Percentiles rank a stretch among this genome's conserved stretches.
phyloP scores from a whole-genome alignment of 92 coral and sea anemone genomes.

The Phenganax subtilis region DNA sequence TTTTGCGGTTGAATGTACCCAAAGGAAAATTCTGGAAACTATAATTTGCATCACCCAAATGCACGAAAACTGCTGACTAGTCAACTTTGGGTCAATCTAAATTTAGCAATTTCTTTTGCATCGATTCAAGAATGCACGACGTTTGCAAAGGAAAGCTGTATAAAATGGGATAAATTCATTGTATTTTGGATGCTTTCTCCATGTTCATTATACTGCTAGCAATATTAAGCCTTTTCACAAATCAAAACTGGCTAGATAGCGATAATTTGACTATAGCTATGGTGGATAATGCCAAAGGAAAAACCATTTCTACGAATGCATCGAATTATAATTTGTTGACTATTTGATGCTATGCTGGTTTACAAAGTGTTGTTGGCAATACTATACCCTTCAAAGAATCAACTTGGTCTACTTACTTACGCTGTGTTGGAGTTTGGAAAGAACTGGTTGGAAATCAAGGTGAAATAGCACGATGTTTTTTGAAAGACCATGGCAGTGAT shows the following conservation, averaged over 20 bases:
- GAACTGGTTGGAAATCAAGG: slow-evolving; percentile 21
- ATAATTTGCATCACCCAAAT: slow-evolving; percentile 10
- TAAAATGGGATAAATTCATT: too few relatives aligned
- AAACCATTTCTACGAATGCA: neutral
- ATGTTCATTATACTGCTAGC: too few relatives aligned
- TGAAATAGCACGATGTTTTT: slow-evolving; percentile 27
- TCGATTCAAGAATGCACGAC: too few relatives aligned
- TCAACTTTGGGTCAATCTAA: slow-evolving; percentile 4
- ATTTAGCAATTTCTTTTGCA: neutral
- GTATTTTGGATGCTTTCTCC: too few relatives aligned
- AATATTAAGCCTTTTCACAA: too few relatives aligned
- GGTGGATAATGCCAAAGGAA: slow-evolving; percentile 6
- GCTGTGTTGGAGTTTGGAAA: slow-evolving; percentile 40
- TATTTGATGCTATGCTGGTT: slow-evolving; percentile 18
- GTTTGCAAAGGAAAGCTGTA: neutral
- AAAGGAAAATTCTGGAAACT: neutral
- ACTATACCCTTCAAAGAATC: slow-evolving; percentile 6
- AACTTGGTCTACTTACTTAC: slow-evolving; percentile 33
- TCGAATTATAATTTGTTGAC: slow-evolving; percentile 1
- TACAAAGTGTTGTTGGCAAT: neutral
- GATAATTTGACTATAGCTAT: neutral
- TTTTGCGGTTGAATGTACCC: slow-evolving; percentile 13
- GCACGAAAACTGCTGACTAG: slow-evolving; percentile 7
- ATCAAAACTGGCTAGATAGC: too few relatives aligned
- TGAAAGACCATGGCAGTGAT: slow-evolving; percentile 8